Evolutionary conservation across 2,888 invertebrate species (phyloP).

Genomic region (Drosophila mettleri): DNA sequence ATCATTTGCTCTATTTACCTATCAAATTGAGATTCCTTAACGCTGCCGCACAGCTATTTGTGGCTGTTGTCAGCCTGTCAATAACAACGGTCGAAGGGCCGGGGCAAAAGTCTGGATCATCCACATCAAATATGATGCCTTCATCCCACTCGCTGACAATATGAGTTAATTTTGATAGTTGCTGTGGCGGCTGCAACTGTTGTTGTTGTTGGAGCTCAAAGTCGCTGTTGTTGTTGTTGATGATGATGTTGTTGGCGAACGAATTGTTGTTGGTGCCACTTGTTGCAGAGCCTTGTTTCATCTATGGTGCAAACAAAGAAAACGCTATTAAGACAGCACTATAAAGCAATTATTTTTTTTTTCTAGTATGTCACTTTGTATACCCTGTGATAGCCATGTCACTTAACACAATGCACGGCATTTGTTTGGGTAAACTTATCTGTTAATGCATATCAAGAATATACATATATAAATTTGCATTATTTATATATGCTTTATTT

Average conservation of each 20-base stretch:
- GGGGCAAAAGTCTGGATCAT: conserved; percentile 84
- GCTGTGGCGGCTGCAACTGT: conserved; percentile 37
- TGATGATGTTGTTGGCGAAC: conserved; percentile 46
- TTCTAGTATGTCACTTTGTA: background rate
- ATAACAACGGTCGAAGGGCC: conserved; percentile 58
- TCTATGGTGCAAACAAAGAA: conserved; percentile 55
- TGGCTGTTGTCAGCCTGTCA: conserved; percentile 63
- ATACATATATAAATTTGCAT: background rate
- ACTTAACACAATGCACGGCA: background rate
- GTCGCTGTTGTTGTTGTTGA: conserved; percentile 38
- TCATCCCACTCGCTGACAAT: conserved; percentile 85
- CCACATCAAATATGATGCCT: conserved; percentile 83
- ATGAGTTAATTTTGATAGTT: conserved; percentile 52
- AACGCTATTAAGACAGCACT: conserved; percentile 39
- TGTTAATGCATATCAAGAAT: too few relatives aligned
- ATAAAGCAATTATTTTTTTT: background rate
- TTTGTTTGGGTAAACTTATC: too few relatives aligned
- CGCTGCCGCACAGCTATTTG: conserved; percentile 52
- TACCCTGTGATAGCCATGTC: background rate
- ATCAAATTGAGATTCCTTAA: conserved; percentile 74
- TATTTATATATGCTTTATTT: background rate
- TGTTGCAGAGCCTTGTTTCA: conserved; percentile 78
- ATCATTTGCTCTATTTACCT: conserved; percentile 67
- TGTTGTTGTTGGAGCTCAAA: conserved; percentile 34
- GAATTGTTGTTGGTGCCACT: conserved; percentile 56